These are phyloP conservation scores for Pseudochromis fuscus DNA, from an alignment of 2,797 vertebrate genomes.

Conservation along the genomic window DNA sequence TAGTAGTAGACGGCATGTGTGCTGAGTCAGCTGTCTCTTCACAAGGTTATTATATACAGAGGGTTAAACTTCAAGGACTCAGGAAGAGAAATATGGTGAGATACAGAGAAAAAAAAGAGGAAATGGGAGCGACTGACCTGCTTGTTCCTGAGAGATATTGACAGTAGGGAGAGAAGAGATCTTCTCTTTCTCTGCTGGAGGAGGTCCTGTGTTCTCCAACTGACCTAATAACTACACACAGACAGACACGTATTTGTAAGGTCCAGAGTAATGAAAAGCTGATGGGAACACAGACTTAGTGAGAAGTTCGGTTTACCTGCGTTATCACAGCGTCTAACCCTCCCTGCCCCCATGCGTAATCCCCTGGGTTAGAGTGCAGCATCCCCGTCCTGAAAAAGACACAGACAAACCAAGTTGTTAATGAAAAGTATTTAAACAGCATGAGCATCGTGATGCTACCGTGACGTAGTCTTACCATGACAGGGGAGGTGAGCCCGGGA, in stretches of 20 bases:
- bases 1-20: too few species aligned
- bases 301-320: conserved; percentile 85
- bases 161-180: conserved; percentile 95
- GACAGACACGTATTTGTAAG: conserved; percentile 13
- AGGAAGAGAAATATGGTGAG: neutral
- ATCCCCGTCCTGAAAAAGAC: conserved; percentile 90
- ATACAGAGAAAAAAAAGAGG: neutral
- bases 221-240: conserved; percentile 92
- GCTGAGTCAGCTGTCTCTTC: too few species aligned
- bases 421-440: neutral
- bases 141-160: conserved; percentile 95
- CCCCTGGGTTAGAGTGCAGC: conserved; percentile 97
- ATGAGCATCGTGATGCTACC: neutral
- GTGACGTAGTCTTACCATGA: conserved; percentile 88
- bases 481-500: conserved; percentile 91
- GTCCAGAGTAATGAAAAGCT: neutral
- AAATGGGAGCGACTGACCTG: conserved; percentile 78
- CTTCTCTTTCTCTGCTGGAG: conserved; percentile 95
- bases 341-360: conserved; percentile 98
- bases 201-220: conserved; percentile 95
- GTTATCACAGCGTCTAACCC: conserved; percentile 97
- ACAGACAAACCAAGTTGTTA: conserved; percentile 28
- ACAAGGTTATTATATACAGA: too few species aligned
- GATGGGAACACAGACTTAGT: neutral
- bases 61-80: neutral